Evolutionary conservation across 2,113 vertebrate genomes (phyloP).

Genomic region (Athene cunicularia): DNA sequence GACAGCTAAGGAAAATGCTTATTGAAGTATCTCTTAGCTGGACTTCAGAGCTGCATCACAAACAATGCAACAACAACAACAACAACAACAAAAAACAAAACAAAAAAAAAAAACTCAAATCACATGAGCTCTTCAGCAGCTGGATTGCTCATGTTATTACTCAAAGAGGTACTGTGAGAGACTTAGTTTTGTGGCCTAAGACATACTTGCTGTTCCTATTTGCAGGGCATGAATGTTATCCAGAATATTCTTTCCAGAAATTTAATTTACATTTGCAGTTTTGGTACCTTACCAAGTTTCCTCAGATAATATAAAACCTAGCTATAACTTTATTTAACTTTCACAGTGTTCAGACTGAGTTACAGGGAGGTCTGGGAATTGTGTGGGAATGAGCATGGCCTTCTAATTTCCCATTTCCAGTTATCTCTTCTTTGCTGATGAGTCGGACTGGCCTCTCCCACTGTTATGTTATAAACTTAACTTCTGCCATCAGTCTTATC

Average conservation of each 20-base stretch:
- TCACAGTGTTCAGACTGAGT: background rate
- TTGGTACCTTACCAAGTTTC: background rate
- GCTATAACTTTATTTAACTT: background rate
- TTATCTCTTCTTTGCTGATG: constrained; percentile 17
- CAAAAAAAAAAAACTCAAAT: background rate
- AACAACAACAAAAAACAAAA: too few relatives aligned
- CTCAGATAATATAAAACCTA: background rate
- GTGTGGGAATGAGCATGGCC: background rate
- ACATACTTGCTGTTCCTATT: background rate
- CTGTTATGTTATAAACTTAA: background rate
- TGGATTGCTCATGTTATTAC: background rate
- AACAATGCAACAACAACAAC: background rate
- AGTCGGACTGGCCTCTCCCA: background rate
- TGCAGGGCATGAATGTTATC: background rate
- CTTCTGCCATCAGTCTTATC: background rate
- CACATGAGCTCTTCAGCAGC: background rate
- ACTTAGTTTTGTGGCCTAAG: background rate
- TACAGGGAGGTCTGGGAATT: background rate
- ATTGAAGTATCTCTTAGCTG: background rate
- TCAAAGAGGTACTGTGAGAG: background rate
- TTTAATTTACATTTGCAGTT: background rate
- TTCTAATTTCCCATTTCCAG: background rate
- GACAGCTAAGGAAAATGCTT: background rate
- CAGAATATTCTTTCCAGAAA: background rate
- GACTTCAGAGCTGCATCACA: background rate